These are phyloP conservation scores for Drosophila yakuba DNA, from an alignment of 1,140 invertebrate species.

Conservation along the genomic window DNA sequence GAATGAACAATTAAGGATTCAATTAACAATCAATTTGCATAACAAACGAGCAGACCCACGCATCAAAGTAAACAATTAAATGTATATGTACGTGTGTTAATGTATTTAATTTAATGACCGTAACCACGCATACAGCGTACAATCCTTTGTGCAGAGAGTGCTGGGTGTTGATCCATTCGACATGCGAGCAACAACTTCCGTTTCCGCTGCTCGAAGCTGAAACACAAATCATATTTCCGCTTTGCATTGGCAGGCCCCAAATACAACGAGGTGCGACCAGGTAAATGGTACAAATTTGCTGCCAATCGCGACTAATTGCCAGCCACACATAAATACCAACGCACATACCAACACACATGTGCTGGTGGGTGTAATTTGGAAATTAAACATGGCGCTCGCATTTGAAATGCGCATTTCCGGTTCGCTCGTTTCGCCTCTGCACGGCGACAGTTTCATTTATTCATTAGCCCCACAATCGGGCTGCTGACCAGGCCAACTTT, in stretches of 20 bases:
- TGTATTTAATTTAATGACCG: constrained; percentile 31
- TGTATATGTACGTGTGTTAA: background rate
- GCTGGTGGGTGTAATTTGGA: constrained; percentile 50
- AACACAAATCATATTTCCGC: constrained; percentile 73
- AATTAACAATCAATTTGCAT: constrained; percentile 67
- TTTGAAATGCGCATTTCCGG: constrained; percentile 64
- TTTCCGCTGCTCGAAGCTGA: constrained; percentile 49
- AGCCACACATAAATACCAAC: background rate
- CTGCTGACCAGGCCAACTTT: constrained; percentile 22
- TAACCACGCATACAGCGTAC: background rate
- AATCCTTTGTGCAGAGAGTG: constrained; percentile 20
- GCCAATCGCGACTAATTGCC: constrained; percentile 46
- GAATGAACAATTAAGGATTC: constrained; percentile 25
- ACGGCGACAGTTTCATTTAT: constrained; percentile 32
- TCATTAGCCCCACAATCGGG: constrained; percentile 33
- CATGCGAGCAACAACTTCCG: constrained; percentile 71
- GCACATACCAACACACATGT: background rate
- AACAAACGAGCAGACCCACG: constrained; percentile 20
- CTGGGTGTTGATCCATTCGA: constrained; percentile 24
- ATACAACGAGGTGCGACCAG: constrained; percentile 14
- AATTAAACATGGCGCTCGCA: constrained; percentile 66
- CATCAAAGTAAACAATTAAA: constrained; percentile 26
- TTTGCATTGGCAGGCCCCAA: constrained; percentile 41
- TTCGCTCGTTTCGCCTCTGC: constrained; percentile 4
- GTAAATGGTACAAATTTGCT: constrained; percentile 54